Evolutionary conservation across 53 echinoderm and acorn worm species (phyloP).

Genomic region (Astropecten irregularis): DNA sequence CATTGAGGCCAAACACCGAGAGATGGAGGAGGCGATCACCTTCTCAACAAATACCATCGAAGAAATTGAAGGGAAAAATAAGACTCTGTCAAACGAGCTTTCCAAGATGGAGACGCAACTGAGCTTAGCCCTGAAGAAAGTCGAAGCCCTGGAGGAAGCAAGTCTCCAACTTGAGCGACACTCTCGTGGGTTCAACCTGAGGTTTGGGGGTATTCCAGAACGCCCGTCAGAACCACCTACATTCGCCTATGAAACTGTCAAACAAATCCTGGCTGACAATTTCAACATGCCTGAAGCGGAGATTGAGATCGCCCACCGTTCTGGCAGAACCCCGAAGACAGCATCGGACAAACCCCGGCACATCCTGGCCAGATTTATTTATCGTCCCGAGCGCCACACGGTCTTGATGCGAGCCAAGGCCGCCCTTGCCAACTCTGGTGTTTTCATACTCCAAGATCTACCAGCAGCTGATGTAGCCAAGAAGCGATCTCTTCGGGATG

Average conservation of each 20-base stretch:
- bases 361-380: too few species aligned
- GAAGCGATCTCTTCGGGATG: too few species aligned
- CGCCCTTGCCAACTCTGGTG: too few species aligned
- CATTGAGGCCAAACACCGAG: background rate
- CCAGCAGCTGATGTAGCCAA: too few species aligned
- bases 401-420: too few species aligned
- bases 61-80: background rate
- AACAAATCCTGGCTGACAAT: background rate
- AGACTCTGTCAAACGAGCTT: background rate
- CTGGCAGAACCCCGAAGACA: background rate
- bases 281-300: background rate
- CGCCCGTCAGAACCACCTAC: too few species aligned
- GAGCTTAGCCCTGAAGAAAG: background rate
- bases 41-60: conserved; percentile 20
- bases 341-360: too few species aligned
- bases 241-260: too few species aligned
- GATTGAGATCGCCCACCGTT: background rate
- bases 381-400: too few species aligned
- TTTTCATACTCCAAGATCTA: too few species aligned
- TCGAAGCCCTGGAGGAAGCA: background rate
- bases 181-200: background rate
- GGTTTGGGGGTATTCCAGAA: conserved; percentile 4
- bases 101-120: background rate
- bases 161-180: background rate
- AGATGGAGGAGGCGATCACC: background rate